Percentiles rank a stretch among this genome's conserved stretches.
Evolutionary conservation across 1,140 invertebrate genomes (phyloP).

Genomic region (Branchinecta lindahli): DNA sequence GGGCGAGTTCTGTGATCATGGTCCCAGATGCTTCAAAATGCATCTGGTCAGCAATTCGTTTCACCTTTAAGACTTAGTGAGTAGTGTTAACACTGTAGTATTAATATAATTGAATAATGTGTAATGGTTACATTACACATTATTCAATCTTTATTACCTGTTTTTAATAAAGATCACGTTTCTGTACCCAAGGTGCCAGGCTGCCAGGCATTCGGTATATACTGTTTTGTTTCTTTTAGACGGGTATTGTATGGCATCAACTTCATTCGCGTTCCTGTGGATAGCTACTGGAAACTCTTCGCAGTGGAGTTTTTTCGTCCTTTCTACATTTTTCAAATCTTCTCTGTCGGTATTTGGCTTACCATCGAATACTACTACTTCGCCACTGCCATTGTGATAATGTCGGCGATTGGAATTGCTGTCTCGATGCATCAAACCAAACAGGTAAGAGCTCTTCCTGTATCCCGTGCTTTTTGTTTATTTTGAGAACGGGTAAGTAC

Average conservation of each 20-base stretch:
- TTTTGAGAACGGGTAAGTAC: too few species aligned
- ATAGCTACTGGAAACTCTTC: constrained; percentile 50
- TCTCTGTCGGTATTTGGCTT: constrained; percentile 62
- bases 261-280: constrained; percentile 56
- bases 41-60: too few species aligned
- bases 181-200: too few species aligned
- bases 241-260: constrained; percentile 57
- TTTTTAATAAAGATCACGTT: too few species aligned
- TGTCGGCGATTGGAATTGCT: constrained; percentile 67
- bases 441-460: constrained; percentile 38
- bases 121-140: too few species aligned
- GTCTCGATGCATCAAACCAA: constrained; percentile 68
- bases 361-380: constrained; percentile 64
- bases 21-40: too few species aligned
- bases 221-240: constrained; percentile 35
- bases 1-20: too few species aligned
- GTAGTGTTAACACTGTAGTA: too few species aligned
- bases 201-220: not conserved
- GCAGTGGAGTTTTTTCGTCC: constrained; percentile 69
- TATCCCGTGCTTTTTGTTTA: too few species aligned
- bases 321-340: constrained; percentile 81
- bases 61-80: too few species aligned
- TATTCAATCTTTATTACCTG: too few species aligned
- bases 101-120: too few species aligned
- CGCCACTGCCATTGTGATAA: constrained; percentile 64